phyloP scores from a whole-genome alignment of 2,113 vertebrate genomes.

The Tyto alba region DNA sequence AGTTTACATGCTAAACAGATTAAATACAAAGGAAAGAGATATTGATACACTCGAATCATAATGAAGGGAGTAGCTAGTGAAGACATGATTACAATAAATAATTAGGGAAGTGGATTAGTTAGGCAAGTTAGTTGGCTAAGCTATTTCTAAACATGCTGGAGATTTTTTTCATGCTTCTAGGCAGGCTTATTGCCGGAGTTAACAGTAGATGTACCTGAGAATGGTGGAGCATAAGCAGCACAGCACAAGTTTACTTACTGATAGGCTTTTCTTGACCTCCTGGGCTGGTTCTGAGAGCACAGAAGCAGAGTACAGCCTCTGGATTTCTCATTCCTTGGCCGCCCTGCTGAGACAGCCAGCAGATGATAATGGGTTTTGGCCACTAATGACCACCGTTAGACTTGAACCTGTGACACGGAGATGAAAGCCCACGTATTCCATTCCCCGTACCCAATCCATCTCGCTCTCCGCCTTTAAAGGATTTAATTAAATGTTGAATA shows the following conservation, averaged over 20 bases:
- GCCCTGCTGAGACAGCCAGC: not conserved
- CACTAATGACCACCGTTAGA: not conserved
- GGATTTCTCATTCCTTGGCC: not conserved
- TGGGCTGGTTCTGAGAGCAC: not conserved
- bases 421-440: not conserved
- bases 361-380: not conserved
- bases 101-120: not conserved
- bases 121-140: not conserved
- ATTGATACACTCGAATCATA: not conserved
- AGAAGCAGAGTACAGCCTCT: not conserved
- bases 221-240: not conserved
- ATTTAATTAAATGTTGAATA: not conserved
- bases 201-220: not conserved
- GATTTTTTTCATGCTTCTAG: not conserved
- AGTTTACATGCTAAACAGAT: not conserved
- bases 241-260: not conserved
- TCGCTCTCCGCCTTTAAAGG: not conserved
- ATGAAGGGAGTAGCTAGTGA: not conserved
- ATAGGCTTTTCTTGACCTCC: not conserved
- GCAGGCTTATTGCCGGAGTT: not conserved
- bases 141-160: not conserved
- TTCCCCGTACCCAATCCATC: not conserved
- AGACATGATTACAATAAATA: not conserved
- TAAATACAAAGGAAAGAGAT: not conserved
- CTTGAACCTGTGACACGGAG: slow-evolving; percentile 33